phyloP scores from a whole-genome alignment of 2,888 invertebrate genomes.

The Drosophila basisetae region DNA sequence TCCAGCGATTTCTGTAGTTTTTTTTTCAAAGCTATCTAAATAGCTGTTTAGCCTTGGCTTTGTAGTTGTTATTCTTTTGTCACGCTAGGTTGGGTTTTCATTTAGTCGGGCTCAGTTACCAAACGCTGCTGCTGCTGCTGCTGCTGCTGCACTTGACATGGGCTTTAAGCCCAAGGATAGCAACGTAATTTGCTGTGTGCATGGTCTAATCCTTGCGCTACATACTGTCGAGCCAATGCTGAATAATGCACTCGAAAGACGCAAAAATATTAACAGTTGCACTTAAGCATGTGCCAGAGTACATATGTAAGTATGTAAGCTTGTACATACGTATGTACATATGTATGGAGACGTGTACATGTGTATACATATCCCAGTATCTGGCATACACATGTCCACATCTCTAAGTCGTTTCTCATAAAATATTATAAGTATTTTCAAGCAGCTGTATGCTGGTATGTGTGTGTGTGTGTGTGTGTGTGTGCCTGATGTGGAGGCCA shows the following conservation, averaged over 20 bases:
- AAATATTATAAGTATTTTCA: slow-evolving; percentile 28
- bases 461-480: slow-evolving; percentile 1
- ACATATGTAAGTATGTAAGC: neutral
- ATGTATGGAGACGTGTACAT: slow-evolving; percentile 1
- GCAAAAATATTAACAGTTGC: slow-evolving; percentile 54
- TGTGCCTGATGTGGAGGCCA: slow-evolving; percentile 6
- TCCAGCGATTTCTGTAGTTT: neutral
- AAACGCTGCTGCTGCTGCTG: slow-evolving; percentile 4
- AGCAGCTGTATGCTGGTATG: neutral
- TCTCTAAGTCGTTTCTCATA: slow-evolving; percentile 38
- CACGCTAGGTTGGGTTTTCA: slow-evolving; percentile 2
- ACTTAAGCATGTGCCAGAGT: slow-evolving; percentile 31
- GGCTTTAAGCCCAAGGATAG: slow-evolving; percentile 59
- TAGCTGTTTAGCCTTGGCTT: neutral
- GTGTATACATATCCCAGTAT: slow-evolving; percentile 1
- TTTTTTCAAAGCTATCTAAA: neutral
- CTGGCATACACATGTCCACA: slow-evolving; percentile 8
- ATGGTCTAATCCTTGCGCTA: slow-evolving; percentile 74
- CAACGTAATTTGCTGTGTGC: slow-evolving; percentile 59
- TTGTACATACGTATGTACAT: neutral
- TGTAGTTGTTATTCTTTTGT: neutral
- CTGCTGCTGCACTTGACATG: slow-evolving; percentile 40
- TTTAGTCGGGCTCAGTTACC: slow-evolving; percentile 15
- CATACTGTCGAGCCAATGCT: slow-evolving; percentile 67
- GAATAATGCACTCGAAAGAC: slow-evolving; percentile 62